Evolutionary conservation across 1,140 invertebrate genomes (phyloP).

Genomic region (Harpegnathos saltator): DNA sequence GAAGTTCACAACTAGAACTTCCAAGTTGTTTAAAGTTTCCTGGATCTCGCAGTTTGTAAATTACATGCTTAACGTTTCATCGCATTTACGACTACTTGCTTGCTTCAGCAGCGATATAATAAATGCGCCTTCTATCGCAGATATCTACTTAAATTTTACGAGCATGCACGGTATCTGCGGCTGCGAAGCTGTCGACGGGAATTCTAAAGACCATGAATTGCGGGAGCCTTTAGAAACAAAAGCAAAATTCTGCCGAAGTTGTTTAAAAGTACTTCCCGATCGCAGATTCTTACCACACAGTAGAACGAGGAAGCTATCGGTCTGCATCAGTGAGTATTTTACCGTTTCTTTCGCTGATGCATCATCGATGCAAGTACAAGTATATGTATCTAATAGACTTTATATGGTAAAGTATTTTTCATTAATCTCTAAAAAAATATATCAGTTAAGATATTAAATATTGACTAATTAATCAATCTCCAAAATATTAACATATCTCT

Average conservation of each 20-base stretch:
- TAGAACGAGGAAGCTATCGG: slow-evolving; percentile 76
- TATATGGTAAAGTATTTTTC: not conserved
- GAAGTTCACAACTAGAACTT: too few relatives aligned
- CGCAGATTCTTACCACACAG: slow-evolving; percentile 74
- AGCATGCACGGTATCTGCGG: slow-evolving; percentile 69
- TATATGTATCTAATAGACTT: not conserved
- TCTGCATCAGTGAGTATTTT: slow-evolving; percentile 74
- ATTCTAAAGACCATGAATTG: slow-evolving; percentile 60
- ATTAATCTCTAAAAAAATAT: not conserved
- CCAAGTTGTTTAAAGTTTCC: too few relatives aligned
- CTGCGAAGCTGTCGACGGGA: slow-evolving; percentile 51
- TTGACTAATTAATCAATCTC: too few relatives aligned
- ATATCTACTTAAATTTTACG: slow-evolving; percentile 62
- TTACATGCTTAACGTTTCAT: too few relatives aligned
- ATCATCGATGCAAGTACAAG: not conserved
- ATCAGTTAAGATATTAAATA: too few relatives aligned
- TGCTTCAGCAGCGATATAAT: too few relatives aligned
- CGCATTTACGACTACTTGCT: too few relatives aligned
- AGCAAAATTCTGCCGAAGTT: slow-evolving; percentile 74
- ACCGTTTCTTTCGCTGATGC: not conserved
- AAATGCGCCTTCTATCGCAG: slow-evolving; percentile 18
- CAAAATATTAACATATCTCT: too few relatives aligned
- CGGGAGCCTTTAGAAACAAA: slow-evolving; percentile 55
- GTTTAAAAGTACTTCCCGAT: slow-evolving; percentile 73
- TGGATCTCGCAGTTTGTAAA: too few relatives aligned